phyloP scores from a whole-genome alignment of 37 sponge, comb jelly and placozoan genomes.

The Aphrocallistes beatrix region DNA sequence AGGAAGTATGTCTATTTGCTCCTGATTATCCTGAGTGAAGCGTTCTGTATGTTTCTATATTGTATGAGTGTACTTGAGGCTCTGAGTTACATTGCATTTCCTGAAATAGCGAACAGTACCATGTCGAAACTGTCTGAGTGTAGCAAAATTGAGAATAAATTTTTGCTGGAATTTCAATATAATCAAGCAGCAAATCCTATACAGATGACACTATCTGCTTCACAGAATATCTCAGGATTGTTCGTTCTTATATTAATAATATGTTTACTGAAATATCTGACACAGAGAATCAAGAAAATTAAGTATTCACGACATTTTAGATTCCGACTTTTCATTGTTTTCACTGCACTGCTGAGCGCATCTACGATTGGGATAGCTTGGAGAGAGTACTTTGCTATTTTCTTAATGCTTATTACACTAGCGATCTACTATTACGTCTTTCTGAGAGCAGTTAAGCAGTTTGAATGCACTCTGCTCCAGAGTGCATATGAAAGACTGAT shows the following conservation, averaged over 20 bases:
- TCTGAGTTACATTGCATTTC: background rate
- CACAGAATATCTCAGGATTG: background rate
- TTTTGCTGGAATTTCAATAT: background rate
- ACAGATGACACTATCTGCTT: background rate
- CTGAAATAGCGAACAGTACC: background rate
- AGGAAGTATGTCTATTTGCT: background rate
- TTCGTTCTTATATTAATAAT: background rate
- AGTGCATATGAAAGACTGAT: background rate
- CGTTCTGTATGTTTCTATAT: no score
- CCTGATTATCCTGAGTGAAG: background rate
- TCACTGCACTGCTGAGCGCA: no score
- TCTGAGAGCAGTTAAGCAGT: background rate
- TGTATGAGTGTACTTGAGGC: no score
- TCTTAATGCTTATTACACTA: no score
- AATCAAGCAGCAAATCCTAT: background rate
- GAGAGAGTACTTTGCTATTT: no score
- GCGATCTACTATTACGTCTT: background rate
- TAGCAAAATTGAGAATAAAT: background rate
- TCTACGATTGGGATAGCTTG: no score
- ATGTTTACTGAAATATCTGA: background rate
- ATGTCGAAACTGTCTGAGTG: background rate
- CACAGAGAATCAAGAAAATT: background rate
- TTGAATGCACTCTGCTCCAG: background rate
- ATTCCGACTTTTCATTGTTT: background rate
- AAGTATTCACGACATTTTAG: background rate